phyloP scores from a whole-genome alignment of 1,140 invertebrate species.

The Diuraphis noxia region DNA sequence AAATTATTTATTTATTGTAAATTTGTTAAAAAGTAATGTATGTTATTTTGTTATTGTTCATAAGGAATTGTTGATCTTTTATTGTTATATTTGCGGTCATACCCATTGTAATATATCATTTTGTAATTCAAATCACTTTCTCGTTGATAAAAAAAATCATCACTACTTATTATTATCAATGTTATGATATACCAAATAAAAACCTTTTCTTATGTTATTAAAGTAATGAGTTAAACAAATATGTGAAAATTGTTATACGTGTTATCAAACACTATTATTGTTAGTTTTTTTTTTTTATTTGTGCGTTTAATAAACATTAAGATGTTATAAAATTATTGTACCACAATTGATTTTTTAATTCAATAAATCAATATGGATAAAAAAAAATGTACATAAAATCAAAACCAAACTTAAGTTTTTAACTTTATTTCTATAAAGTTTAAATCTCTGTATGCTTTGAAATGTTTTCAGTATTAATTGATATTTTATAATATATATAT shows the following conservation, averaged over 20 bases:
- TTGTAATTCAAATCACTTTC: slow-evolving; percentile 10
- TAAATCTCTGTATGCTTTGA: not conserved
- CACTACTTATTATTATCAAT: not conserved
- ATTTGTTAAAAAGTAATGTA: not conserved
- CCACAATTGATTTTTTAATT: not conserved
- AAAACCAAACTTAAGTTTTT: not conserved
- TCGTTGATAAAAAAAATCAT: not conserved
- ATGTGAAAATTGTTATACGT: slow-evolving; percentile 15
- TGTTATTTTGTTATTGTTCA: not conserved
- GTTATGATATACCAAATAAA: slow-evolving; percentile 2
- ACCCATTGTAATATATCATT: not conserved
- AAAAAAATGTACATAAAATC: slow-evolving; percentile 10
- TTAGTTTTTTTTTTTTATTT: not conserved
- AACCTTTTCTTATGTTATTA: not conserved
- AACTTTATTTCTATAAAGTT: not conserved
- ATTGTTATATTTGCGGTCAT: not conserved
- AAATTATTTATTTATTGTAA: not conserved
- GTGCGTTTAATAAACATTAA: not conserved
- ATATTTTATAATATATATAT: not conserved
- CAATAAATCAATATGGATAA: not conserved
- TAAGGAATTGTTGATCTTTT: slow-evolving; percentile 2
- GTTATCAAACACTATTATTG: not conserved
- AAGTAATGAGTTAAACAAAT: not conserved
- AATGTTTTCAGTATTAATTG: slow-evolving; percentile 40
- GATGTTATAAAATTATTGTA: not conserved